Percentiles rank a stretch among this genome's conserved stretches.
phyloP scores from a whole-genome alignment of 2,888 invertebrate species.

The Villa cingulata region DNA sequence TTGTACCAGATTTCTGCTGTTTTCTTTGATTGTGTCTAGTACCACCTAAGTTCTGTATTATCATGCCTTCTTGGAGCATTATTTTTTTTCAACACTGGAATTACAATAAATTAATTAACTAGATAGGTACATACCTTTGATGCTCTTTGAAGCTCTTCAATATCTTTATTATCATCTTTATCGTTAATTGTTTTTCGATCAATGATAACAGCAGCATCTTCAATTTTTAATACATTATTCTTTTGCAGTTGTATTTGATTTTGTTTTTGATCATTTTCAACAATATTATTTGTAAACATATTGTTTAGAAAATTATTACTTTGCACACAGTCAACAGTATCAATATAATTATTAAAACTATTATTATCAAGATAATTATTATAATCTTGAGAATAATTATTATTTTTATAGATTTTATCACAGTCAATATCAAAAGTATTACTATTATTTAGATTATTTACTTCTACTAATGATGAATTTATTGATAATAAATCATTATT shows the following conservation, averaged over 20 bases:
- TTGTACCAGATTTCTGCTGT: too few relatives aligned
- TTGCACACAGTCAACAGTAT: conserved; percentile 12
- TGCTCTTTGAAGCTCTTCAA: conserved; percentile 45
- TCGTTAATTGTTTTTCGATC: conserved; percentile 14
- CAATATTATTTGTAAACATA: conserved; percentile 5
- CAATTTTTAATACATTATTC: conserved; percentile 34
- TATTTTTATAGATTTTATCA: conserved; percentile 25
- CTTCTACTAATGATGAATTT: neutral
- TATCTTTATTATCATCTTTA: conserved; percentile 39
- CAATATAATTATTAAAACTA: too few relatives aligned
- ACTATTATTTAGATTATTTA: neutral
- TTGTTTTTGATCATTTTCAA: neutral
- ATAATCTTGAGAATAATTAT: neutral
- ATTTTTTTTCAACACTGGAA: too few relatives aligned
- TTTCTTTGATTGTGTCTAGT: too few relatives aligned
- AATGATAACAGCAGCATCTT: conserved; percentile 27
- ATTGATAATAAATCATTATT: too few relatives aligned
- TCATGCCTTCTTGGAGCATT: too few relatives aligned
- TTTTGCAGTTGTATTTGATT: neutral
- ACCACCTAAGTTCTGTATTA: too few relatives aligned
- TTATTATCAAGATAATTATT: conserved; percentile 1
- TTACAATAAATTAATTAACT: too few relatives aligned
- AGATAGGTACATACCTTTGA: conserved; percentile 33
- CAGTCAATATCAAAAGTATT: conserved; percentile 19
- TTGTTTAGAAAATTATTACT: conserved; percentile 14